Evolutionary conservation across 2,113 vertebrate genomes (phyloP).

Genomic region (Vicugna pacos): DNA sequence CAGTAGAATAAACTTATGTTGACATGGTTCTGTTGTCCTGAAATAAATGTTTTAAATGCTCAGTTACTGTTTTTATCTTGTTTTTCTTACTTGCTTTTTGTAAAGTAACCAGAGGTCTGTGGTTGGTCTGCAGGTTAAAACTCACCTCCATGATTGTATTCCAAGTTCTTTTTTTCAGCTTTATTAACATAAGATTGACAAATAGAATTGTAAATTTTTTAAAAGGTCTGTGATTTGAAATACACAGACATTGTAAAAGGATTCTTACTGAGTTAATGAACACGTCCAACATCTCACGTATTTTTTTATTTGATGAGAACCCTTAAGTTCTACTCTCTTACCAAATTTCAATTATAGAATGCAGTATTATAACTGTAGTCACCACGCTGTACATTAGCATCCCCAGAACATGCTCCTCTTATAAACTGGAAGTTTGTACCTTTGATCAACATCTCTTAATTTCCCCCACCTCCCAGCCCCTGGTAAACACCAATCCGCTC

Average conservation of each 20-base stretch:
- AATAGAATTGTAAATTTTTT: background rate
- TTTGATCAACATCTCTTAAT: background rate
- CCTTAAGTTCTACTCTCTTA: background rate
- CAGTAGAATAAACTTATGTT: background rate
- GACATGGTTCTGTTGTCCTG: background rate
- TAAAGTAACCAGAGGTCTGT: background rate
- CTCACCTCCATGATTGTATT: rapidly evolving
- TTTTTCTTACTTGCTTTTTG: background rate
- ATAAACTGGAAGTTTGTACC: background rate
- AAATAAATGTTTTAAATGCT: slow-evolving; percentile 45
- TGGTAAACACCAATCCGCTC: background rate
- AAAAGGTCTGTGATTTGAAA: background rate
- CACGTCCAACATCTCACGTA: background rate
- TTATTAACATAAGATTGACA: background rate
- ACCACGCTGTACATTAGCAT: background rate
- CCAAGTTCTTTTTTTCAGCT: background rate
- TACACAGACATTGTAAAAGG: background rate
- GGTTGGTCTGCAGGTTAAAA: background rate
- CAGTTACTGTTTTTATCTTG: background rate
- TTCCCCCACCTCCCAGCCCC: background rate
- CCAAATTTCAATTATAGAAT: background rate
- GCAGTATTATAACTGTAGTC: background rate
- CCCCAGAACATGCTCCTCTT: background rate
- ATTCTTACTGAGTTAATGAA: background rate
- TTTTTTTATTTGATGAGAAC: background rate